A percentile compares a stretch with the other conserved stretches of the same genome.
These are phyloP conservation scores for Pachymerium ferrugineum DNA, from an alignment of 2,888 invertebrate species.

Conservation along the genomic window DNA sequence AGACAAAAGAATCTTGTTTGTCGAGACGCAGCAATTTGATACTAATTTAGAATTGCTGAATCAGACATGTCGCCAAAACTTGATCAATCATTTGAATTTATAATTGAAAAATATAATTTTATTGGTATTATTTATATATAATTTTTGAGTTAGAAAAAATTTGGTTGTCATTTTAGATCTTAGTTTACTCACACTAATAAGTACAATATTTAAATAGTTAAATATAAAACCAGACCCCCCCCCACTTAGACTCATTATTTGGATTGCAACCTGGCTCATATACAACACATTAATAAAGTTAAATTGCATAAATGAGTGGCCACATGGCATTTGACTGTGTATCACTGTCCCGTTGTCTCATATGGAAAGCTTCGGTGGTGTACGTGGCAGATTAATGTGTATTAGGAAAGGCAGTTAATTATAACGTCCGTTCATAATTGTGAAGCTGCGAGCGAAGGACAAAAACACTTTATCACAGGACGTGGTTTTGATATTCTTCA, in stretches of 20 bases:
- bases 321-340: conserved; percentile 2
- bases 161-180: too few relatives aligned
- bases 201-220: too few relatives aligned
- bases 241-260: not conserved
- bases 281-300: not conserved
- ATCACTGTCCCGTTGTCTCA: conserved; percentile 20
- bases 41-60: too few relatives aligned
- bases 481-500: conserved; percentile 5
- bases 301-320: conserved; percentile 4
- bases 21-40: too few relatives aligned
- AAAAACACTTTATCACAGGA: conserved; percentile 14
- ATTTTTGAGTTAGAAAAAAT: too few relatives aligned
- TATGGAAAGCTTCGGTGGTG: not conserved
- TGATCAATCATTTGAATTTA: too few relatives aligned
- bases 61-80: too few relatives aligned
- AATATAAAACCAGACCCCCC: not conserved
- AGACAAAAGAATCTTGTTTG: too few relatives aligned
- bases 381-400: conserved; percentile 22
- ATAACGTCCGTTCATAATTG: conserved; percentile 16
- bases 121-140: too few relatives aligned
- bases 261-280: conserved; percentile 4
- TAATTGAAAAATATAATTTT: too few relatives aligned
- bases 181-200: too few relatives aligned
- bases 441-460: conserved; percentile 11
- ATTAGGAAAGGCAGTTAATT: conserved; percentile 27